Conservation (phyloP, 2,113 vertebrate genomes). For the Pterocles orientalis region DNA sequence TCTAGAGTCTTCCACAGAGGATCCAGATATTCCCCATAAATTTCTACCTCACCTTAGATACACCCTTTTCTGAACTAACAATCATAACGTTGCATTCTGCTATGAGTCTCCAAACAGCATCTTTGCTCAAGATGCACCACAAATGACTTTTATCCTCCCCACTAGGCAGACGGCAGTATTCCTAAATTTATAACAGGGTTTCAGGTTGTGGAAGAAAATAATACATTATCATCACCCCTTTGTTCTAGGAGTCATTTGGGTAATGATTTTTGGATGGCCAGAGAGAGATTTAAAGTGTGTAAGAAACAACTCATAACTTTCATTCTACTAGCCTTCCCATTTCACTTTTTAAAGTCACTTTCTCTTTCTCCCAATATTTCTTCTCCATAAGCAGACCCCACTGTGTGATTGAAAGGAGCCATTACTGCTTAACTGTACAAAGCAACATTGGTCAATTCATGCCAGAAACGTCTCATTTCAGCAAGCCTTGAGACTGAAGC, state of each 20-base stretch:
- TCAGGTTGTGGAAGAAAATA: background rate
- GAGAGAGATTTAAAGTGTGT: background rate
- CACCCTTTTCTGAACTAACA: background rate
- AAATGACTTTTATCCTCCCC: background rate
- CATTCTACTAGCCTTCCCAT: background rate
- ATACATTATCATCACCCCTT: background rate
- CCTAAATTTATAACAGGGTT: background rate
- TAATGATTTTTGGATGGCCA: background rate
- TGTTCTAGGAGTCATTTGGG: background rate
- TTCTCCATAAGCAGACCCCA: background rate
- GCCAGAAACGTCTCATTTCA: background rate
- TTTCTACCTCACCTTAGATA: background rate
- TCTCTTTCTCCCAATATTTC: background rate
- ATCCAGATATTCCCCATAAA: background rate
- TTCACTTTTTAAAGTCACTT: background rate
- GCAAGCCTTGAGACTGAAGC: background rate
- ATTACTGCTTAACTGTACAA: background rate
- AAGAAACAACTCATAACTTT: background rate
- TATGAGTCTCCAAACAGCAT: background rate
- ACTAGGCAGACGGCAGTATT: background rate
- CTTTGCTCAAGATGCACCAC: background rate
- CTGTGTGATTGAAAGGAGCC: background rate
- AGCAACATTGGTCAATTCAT: background rate
- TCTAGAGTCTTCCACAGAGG: background rate
- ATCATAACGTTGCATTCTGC: background rate